Percentiles rank a stretch among this genome's conserved stretches.
phyloP scores from a whole-genome alignment of 2,113 vertebrate species.

The Centropus unirufus region DNA sequence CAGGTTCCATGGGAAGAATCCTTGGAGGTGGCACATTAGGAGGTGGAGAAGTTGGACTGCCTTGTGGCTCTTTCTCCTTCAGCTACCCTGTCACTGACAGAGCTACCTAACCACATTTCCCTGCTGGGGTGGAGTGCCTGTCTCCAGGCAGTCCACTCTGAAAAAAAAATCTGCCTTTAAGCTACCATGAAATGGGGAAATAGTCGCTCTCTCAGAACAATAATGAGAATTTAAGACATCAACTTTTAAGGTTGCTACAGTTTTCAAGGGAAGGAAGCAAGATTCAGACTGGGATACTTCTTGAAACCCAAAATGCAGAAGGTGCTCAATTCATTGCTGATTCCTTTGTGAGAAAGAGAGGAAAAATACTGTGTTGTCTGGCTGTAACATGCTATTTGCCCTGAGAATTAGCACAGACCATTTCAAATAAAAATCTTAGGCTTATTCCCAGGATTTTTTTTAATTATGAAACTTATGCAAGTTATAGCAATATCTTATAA shows the following conservation, averaged over 20 bases:
- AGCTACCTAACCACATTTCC: accelerated
- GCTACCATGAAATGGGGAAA: background rate
- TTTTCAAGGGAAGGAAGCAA: accelerated
- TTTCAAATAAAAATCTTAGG: too few relatives aligned
- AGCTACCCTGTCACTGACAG: background rate
- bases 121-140: background rate
- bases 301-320: background rate
- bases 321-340: accelerated
- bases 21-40: background rate
- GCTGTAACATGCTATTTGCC: background rate
- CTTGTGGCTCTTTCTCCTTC: accelerated
- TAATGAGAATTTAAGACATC: background rate
- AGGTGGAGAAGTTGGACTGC: background rate
- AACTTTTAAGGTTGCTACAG: background rate
- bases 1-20: background rate
- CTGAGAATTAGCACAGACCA: background rate
- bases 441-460: too few relatives aligned
- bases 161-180: background rate
- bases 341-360: background rate
- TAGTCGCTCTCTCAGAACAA: background rate
- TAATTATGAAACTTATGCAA: background rate
- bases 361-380: background rate
- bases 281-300: background rate
- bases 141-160: accelerated
- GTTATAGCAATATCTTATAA: background rate